Base-by-base conservation (phyloP, 2,113 vertebrate genomes). In the Osmerus mordax region DNA sequence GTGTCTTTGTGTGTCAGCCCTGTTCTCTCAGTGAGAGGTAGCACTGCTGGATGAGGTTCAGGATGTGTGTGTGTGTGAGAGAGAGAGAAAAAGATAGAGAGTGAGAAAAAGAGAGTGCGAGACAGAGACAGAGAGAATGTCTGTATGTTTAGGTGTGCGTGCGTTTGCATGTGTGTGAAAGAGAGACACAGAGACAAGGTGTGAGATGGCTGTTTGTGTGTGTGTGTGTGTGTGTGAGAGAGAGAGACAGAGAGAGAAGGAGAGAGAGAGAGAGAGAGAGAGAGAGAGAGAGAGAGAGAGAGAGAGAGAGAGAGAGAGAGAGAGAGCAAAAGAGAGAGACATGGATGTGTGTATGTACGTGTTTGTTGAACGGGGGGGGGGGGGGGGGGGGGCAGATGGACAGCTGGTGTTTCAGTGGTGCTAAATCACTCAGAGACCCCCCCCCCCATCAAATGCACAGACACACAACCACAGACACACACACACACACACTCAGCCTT, bases 401-500 rank as follows among this genome's bases (percentile, higher is more conserved):
- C 96, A 98, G 96, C 97, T 99, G 97, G 96, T 97, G 95, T 97
- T 97, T 97, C 94, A 94, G 94, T 90, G 91, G 94, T 94, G 94
- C 94, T 97, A 98, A 98, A 98, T 98, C 95, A 97, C 94, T 94
- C 93, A 95, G 95, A 94, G 93, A 93, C 90, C 94, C 94, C 93
- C 92, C 67, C 69, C 66, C 32, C 16, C 4, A 36, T 36, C 7
- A 18, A 12, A n/a, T 56, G 15, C 54, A 18, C n/a, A 18, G 15
- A 18, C 54, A 15, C 54, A 21, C 79, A 86, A 76, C 75, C 25
- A 28, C 25, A 2, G 2, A 28, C 25, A 28, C 25, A 23, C 23
- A 71, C n/a, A n/a, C n/a, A 81, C 78, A 89, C 84, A 88, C 87
- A 84, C 86, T 86, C 86, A 36, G 4, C 7, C 88, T 88, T 85